Evolutionary conservation across 2,888 invertebrate species (phyloP).

Genomic region (Cosmia pyralina): DNA sequence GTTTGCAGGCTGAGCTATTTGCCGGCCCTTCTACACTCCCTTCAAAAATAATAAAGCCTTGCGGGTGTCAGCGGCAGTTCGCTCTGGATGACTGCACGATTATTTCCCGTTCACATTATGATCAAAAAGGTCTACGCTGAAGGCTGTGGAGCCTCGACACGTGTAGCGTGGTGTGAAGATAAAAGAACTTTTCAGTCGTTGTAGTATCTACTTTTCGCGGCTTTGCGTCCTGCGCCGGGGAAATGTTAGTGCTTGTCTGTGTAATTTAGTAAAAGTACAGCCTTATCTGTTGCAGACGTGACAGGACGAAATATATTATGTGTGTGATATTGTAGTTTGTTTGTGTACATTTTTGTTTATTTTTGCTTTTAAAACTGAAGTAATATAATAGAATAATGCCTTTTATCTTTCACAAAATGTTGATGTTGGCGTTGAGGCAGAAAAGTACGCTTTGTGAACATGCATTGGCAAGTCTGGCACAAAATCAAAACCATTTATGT

Average conservation of each 20-base stretch:
- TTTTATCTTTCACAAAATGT: conserved; percentile 22
- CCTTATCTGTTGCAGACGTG: conserved; percentile 51
- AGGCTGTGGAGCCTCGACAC: conserved; percentile 13
- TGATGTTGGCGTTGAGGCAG: background rate
- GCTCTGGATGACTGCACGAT: conserved; percentile 56
- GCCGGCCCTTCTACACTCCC: conserved; percentile 66
- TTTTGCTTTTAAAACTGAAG: conserved; percentile 10
- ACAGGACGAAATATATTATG: conserved; percentile 40
- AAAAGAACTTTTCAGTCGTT: conserved; percentile 43
- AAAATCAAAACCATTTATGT: conserved; percentile 60
- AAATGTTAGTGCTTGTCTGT: conserved; percentile 53
- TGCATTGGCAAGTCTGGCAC: conserved; percentile 31
- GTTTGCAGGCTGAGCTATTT: conserved; percentile 75
- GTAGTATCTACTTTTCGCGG: conserved; percentile 29
- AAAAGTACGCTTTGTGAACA: conserved; percentile 25
- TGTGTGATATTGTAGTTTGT: conserved; percentile 26
- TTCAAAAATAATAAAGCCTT: conserved; percentile 64
- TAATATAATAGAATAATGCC: background rate
- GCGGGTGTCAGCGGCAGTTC: conserved; percentile 49
- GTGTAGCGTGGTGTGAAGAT: conserved; percentile 33
- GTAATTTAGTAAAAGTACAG: conserved; percentile 57
- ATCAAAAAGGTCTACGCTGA: conserved; percentile 54
- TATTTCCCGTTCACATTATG: conserved; percentile 59
- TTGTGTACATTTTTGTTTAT: conserved; percentile 7
- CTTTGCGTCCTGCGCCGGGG: conserved; percentile 10